phyloP scores from a whole-genome alignment of 2,113 vertebrate genomes.

The Corythornis vintsioides region DNA sequence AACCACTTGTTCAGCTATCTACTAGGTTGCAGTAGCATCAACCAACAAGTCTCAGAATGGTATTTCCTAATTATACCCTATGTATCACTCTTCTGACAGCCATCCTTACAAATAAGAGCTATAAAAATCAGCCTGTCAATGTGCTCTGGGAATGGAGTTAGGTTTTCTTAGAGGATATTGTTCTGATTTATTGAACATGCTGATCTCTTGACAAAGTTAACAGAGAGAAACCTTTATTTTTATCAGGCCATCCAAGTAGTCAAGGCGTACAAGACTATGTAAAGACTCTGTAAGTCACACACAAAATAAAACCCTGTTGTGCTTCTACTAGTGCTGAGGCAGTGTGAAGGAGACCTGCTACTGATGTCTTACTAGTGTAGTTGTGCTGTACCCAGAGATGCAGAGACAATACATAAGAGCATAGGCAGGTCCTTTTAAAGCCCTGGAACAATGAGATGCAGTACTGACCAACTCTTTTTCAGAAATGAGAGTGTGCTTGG shows the following conservation, averaged over 20 bases:
- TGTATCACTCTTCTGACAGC: not conserved
- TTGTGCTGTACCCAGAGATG: not conserved
- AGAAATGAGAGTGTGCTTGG: not conserved
- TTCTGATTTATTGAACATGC: not conserved
- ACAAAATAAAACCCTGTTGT: not conserved
- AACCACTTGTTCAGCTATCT: not conserved
- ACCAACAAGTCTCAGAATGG: not conserved
- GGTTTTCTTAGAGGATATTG: not conserved
- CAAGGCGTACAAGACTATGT: not conserved
- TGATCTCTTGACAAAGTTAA: not conserved
- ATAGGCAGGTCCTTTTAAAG: not conserved
- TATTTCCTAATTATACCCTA: not conserved
- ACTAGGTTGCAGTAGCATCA: not conserved
- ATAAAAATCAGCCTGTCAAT: not conserved
- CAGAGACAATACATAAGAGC: not conserved
- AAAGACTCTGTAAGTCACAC: not conserved
- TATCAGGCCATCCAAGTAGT: not conserved
- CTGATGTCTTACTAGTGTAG: not conserved
- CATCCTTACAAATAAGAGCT: not conserved
- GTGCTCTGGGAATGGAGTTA: not conserved
- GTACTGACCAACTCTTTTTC: not conserved
- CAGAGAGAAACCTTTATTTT: not conserved
- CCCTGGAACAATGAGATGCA: not conserved
- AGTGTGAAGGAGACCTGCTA: not conserved
- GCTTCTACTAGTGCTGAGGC: not conserved